phyloP scores from a whole-genome alignment of 2,888 invertebrate species.

The Drosophila anomalata region DNA sequence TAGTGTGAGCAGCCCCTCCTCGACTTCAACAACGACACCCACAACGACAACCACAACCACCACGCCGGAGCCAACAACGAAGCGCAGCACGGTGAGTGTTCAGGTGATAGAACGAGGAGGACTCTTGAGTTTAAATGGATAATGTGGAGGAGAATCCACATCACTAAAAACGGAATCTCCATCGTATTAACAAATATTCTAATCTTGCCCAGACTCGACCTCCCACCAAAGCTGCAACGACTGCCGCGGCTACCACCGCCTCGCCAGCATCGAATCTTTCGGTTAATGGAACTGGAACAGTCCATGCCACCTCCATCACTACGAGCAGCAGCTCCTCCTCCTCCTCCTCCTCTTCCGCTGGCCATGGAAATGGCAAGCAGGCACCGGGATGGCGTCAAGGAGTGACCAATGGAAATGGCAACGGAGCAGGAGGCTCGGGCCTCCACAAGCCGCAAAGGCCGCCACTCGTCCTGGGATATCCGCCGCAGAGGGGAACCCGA shows the following conservation, averaged over 20 bases:
- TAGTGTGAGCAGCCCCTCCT: constrained; percentile 49
- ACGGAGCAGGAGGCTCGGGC: constrained; percentile 49
- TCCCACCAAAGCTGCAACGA: constrained; percentile 43
- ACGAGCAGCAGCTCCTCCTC: constrained; percentile 42
- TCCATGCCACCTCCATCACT: constrained; percentile 68
- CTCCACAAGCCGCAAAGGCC: constrained; percentile 86
- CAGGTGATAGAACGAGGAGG: constrained; percentile 48
- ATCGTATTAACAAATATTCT: background rate
- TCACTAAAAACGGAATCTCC: background rate
- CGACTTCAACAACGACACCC: constrained; percentile 44
- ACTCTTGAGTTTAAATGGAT: constrained; percentile 23
- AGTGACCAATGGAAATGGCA: constrained; percentile 49
- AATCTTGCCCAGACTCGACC: constrained; percentile 51
- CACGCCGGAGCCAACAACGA: constrained; percentile 57
- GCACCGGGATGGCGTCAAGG: constrained; percentile 81
- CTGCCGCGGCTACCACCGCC: constrained; percentile 37
- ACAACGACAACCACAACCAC: constrained; percentile 53
- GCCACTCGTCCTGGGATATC: constrained; percentile 89
- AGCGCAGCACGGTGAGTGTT: constrained; percentile 60
- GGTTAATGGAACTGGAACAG: constrained; percentile 62
- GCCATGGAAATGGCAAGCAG: constrained; percentile 65
- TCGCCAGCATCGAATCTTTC: constrained; percentile 38
- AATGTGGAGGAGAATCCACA: background rate
- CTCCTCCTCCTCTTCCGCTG: constrained; percentile 16
- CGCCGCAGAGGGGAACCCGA: constrained; percentile 87